These are phyloP conservation scores for Paracentrotus lividus DNA, from an alignment of 53 echinoderm and acorn worm genomes.

Conservation along the genomic window DNA sequence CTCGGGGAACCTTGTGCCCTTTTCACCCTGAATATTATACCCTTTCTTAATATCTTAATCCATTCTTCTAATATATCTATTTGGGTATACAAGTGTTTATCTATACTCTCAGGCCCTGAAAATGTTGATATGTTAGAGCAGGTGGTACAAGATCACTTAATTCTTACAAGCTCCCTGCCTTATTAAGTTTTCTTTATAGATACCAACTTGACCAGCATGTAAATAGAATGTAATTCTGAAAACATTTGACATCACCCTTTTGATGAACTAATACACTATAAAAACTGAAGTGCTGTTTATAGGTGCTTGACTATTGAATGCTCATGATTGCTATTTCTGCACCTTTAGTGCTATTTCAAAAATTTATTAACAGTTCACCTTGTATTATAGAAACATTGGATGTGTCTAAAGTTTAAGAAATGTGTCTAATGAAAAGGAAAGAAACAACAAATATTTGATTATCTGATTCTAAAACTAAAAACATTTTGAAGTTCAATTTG, in stretches of 20 bases:
- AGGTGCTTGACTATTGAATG: too few species aligned
- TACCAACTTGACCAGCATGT: not conserved
- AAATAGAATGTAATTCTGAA: not conserved
- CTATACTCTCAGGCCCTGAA: constrained; percentile 17
- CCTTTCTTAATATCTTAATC: not conserved
- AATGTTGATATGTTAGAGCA: constrained; percentile 17
- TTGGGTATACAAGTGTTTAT: not conserved
- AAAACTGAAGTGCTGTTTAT: not conserved
- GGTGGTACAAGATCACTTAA: constrained; percentile 5
- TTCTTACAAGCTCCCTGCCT: not conserved
- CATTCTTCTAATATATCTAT: not conserved
- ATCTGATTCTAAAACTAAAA: not conserved
- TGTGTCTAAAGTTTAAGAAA: not conserved
- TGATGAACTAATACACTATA: not conserved
- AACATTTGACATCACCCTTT: not conserved
- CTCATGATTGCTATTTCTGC: too few species aligned
- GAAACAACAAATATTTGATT: not conserved
- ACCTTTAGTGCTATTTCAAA: too few species aligned
- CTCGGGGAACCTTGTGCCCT: constrained; percentile 11
- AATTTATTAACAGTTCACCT: too few species aligned
- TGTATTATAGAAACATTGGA: not conserved
- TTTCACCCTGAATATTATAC: constrained; percentile 25
- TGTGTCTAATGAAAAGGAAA: not conserved
- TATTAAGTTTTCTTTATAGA: not conserved
- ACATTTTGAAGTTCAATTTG: not conserved